Evolutionary conservation across 2,888 invertebrate species (phyloP), one percentile per base, ranked within the genome.

Genomic region (Dasysyrphus tricinctus): DNA sequence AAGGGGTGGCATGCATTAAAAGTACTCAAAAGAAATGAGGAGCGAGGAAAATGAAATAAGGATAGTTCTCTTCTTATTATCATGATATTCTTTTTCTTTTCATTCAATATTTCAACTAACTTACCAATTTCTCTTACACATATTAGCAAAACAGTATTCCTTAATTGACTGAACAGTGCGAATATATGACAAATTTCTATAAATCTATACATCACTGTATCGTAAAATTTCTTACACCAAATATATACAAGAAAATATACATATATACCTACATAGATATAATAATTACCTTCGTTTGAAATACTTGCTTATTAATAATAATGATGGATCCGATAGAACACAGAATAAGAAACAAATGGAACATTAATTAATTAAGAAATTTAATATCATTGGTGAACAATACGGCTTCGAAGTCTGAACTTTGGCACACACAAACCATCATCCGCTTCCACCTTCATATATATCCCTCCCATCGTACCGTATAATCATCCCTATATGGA

Each of bases 291-390:
- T 42, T 63, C 61, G 42, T 44, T 63, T 61, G 24, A 19, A 16
- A 56, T 56, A 57, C 57, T 39, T 14, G 59, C 42, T 63, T 63
- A 63, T 63, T 63, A 63, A 63, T 63, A n/a, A 44, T 63, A 44
- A 42, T 63, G 61, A 63, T 42, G 61, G 61, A 63, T 63, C 42
- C 24, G 19, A 59, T 57, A 57, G 57, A 57, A 29, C 16, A 39
- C 42, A 59, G 16, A 29, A 63, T n/a, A 42, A 29, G 61, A 63
- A 63, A 44, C 42, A 63, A 63, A 63, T 63, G 39, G 42, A 63
- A 29, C 39, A 42, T 42, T 63, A 44, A 63, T 63, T 63, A 63
- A 63, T 42, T 44, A 44, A 42, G 61, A 44, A 42, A 63, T 63
- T 63, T 63, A 63, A 63, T 63, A 63, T 63, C 29, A n/a, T 42